Base-by-base conservation (phyloP, 1,140 invertebrate species). In the Drosophila murphyi region DNA sequence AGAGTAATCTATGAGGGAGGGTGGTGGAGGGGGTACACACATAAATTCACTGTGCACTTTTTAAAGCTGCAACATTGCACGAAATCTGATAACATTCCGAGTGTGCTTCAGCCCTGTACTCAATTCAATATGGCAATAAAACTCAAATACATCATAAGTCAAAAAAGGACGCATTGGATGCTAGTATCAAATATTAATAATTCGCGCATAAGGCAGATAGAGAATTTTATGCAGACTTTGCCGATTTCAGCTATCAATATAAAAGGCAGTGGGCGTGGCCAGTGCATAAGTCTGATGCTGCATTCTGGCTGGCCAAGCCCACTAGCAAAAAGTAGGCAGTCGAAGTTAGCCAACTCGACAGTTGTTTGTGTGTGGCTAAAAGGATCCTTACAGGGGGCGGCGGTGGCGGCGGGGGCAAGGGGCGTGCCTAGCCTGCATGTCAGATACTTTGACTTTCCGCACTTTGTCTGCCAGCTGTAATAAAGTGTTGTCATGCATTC, bases 401-500 rank as follows among this genome's bases (percentile, higher is more conserved):
- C 34, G 35, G n/a, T n/a, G n/a, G 5, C 57, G 5, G n/a, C 12
- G 29, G 7, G n/a, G 3, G 32, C 4, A 12, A 12, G 43, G 8
- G n/a, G 45, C 41, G 47, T 10, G 41, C 32, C 7, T 39, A n/a
- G 37, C 12, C 55, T 29, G 47, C 47, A 8, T 63, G 65, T 62
- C 72, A 70, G 57, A 45, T 10, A 50, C 72, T 62, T 63, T 74
- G 71, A 55, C 71, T 73, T 81, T 48, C 71, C 78, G 78, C 31
- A 63, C 60, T 68, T 60, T 77, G 74, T 64, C 69, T 82, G 63
- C 55, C 79, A 70, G 77, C 80, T 75, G 69, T 82, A 82, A 82
- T 82, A 83, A 82, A 82, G 69, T 82, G 80, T 83, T 83, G 80
- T 82, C 80, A 82, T 70, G 80, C 80, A 82, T 83, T 79, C 80